Evolutionary conservation across 1,140 invertebrate genomes (phyloP).

Genomic region (Magallana ariakensis): DNA sequence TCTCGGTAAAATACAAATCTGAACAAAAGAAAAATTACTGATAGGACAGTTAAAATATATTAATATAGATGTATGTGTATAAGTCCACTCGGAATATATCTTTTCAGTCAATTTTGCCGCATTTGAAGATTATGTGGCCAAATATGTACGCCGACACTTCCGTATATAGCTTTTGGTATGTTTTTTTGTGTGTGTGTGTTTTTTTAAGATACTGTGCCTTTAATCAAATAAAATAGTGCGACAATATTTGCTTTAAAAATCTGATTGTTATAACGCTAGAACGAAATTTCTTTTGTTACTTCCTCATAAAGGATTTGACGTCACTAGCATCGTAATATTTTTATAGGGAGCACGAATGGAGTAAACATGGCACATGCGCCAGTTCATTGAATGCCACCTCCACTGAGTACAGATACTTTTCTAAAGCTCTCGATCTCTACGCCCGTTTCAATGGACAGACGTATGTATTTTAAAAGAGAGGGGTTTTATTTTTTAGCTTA

Average conservation of each 20-base stretch:
- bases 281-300: no score
- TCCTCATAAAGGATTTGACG: no score
- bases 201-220: no score
- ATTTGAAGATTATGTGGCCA: slow-evolving; percentile 42
- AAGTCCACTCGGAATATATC: background rate
- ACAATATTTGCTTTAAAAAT: no score
- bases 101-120: slow-evolving; percentile 30
- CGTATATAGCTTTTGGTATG: slow-evolving; percentile 49
- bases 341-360: slow-evolving; percentile 57
- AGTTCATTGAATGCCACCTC: slow-evolving; percentile 43
- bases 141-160: slow-evolving; percentile 52
- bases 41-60: background rate
- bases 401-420: slow-evolving; percentile 50
- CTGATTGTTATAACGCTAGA: no score
- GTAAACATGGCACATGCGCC: slow-evolving; percentile 58
- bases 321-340: no score
- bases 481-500: no score
- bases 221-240: no score
- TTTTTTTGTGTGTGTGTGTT: no score
- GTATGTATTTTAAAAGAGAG: background rate
- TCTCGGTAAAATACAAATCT: slow-evolving; percentile 21
- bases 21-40: background rate
- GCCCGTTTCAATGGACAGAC: slow-evolving; percentile 13
- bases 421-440: slow-evolving; percentile 33
- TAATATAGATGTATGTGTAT: background rate